A percentile compares a stretch with the other conserved stretches of the same genome.
Conservation (phyloP, 2,113 vertebrate species). For the Charina bottae region DNA sequence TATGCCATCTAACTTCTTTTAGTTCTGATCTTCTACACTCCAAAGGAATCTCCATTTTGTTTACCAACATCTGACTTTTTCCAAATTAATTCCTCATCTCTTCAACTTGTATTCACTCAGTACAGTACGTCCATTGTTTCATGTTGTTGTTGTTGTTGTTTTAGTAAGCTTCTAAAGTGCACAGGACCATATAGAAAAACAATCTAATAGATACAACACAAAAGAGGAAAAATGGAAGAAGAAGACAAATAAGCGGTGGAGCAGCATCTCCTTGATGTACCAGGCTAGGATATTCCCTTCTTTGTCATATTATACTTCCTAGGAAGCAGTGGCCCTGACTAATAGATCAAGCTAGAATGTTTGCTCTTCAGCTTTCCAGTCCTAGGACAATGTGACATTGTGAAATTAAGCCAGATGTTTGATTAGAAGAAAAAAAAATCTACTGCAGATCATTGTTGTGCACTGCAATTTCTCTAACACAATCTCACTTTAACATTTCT, state of each 20-base stretch:
- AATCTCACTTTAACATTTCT: constrained; percentile 27
- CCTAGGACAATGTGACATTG: neutral
- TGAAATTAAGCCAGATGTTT: constrained; percentile 23
- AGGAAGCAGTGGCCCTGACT: neutral
- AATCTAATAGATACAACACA: neutral
- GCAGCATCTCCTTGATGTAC: neutral
- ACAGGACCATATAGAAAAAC: neutral
- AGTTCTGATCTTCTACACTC: neutral
- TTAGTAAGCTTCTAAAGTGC: neutral
- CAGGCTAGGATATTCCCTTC: neutral
- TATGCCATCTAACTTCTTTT: neutral
- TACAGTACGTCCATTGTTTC: neutral
- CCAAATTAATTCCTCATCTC: neutral
- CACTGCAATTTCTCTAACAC: neutral
- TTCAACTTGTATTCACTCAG: neutral
- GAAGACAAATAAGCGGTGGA: neutral
- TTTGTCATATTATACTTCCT: neutral
- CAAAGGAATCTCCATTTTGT: neutral
- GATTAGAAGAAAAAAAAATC: constrained; percentile 28
- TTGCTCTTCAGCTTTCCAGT: neutral
- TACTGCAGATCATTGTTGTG: constrained; percentile 14
- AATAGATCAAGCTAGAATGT: neutral
- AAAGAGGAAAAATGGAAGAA: neutral
- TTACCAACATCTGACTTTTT: neutral
- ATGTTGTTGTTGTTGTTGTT: neutral